Base-by-base conservation (phyloP, 2,888 invertebrate genomes). In the Strigamia crassipes region DNA sequence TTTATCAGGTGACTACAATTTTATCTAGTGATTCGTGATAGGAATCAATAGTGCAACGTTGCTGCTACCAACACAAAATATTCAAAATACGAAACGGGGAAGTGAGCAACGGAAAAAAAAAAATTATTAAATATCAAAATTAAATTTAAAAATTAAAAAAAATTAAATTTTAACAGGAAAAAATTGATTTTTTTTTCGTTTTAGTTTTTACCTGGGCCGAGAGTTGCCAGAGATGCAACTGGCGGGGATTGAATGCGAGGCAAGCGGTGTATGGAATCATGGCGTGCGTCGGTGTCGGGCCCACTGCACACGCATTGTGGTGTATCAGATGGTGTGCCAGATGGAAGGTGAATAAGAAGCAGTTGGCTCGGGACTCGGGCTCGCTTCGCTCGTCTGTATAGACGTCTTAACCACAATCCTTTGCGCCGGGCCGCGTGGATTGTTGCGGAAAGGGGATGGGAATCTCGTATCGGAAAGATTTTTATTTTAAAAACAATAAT, bases 191-290 rank as follows among this genome's bases (percentile, higher is more conserved):
- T 15, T 15, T 51, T 15, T 34, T 34, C 34, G 6, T 9, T 38
- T 38, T 56, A 15, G 4, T 73, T n/a, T n/a, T n/a, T 73, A 73
- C 73, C 73, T 73, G 73, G 8, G 31, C n/a, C 8, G 27, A 31
- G 5, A 73, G 15, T 15, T 73, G 73, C 73, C 73, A 73, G 13
- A 31, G 73, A 73, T 73, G 73, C 31, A 73, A n/a, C 1, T 31
- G 73, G 27, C 73, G 12, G 31, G 27, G 27, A 73, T 31, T 73
- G 31, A 73, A 73, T 23, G 73, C 73, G 27, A 73, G 27, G 73
- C 73, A 73, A 73, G 73, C 73, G 13, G 73, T 73, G 31, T 73
- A 73, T n/a, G 73, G 73, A 31, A 73, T 73, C 73, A 73, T 73
- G 27, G 12, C 73, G 73, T 31, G 73, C 27, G 73, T 73, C n/a